Percentiles rank a stretch among this genome's conserved stretches.
Conservation (phyloP, 2,113 vertebrate genomes). For the rabbit (Oryctolagus cuniculus) region DNA sequence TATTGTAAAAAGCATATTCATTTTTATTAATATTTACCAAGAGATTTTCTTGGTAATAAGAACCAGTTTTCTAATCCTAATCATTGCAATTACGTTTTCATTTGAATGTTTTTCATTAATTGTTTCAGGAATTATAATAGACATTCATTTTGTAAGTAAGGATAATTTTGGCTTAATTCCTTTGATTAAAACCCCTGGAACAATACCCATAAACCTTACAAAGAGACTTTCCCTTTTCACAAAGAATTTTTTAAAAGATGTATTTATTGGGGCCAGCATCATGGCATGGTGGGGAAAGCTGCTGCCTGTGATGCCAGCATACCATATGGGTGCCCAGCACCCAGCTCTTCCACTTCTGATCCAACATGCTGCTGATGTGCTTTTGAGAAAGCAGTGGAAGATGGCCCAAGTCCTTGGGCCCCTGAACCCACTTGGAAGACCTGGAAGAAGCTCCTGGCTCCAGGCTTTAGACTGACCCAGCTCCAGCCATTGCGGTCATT, state of each 20-base stretch:
- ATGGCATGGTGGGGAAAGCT: no score
- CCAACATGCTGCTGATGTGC: no score
- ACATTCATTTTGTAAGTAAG: neutral
- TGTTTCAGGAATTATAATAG: constrained; percentile 7
- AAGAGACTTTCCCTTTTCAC: neutral
- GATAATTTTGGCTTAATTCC: constrained; percentile 8
- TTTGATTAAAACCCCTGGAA: neutral
- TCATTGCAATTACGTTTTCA: constrained; percentile 13
- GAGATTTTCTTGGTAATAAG: constrained; percentile 6
- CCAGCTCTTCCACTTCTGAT: no score
- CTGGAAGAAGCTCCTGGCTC: no score
- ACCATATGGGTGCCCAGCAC: no score
- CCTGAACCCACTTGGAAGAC: no score
- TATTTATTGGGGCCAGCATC: no score
- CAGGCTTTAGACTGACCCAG: no score
- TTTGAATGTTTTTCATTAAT: neutral
- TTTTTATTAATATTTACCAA: constrained; percentile 43
- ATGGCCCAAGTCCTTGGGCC: no score
- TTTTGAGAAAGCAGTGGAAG: no score
- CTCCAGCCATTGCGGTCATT: no score
- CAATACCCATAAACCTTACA: neutral
- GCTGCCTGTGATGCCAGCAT: no score
- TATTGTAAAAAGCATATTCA: neutral
- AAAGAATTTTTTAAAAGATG: neutral
- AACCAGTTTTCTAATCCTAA: neutral